Conservation (phyloP, 2,113 vertebrate genomes). For the Heteronetta atricapilla region DNA sequence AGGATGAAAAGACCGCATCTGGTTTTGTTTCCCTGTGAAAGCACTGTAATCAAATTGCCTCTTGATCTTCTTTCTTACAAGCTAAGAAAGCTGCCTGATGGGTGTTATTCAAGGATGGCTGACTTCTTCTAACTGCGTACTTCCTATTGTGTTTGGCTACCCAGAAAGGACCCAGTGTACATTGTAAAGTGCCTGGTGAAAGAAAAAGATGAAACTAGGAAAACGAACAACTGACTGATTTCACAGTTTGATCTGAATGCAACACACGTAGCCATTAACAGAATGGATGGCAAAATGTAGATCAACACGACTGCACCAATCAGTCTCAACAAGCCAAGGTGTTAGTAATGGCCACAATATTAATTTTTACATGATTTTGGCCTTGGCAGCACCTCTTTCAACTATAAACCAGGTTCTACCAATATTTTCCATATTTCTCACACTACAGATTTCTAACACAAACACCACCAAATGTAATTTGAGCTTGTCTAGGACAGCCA, state of each 20-base stretch:
- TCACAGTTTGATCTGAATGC: background rate
- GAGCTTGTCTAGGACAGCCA: background rate
- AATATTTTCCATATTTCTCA: slow-evolving; percentile 39
- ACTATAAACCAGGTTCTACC: background rate
- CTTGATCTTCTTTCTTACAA: slow-evolving; percentile 46
- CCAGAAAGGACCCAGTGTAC: slow-evolving; percentile 43
- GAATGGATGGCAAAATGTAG: background rate
- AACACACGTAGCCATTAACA: slow-evolving; percentile 10
- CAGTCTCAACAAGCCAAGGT: slow-evolving; percentile 11
- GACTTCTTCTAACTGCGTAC: slow-evolving; percentile 22
- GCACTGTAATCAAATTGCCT: slow-evolving; percentile 43
- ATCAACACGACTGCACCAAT: background rate
- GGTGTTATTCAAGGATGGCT: slow-evolving; percentile 56
- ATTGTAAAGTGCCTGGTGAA: background rate
- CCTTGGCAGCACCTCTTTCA: slow-evolving; percentile 3
- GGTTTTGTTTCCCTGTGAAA: slow-evolving; percentile 49
- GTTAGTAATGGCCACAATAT: background rate
- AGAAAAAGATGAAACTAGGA: slow-evolving; percentile 24
- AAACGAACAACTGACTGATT: slow-evolving; percentile 35
- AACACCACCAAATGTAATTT: background rate
- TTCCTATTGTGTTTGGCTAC: slow-evolving; percentile 48
- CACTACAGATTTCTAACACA: background rate
- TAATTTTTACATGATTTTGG: background rate
- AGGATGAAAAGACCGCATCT: slow-evolving; percentile 30
- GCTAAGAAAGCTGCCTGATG: slow-evolving; percentile 54